Percentiles rank a stretch among this genome's conserved stretches.
Conservation (phyloP, 2,113 vertebrate species). For the Osmerus mordax region DNA sequence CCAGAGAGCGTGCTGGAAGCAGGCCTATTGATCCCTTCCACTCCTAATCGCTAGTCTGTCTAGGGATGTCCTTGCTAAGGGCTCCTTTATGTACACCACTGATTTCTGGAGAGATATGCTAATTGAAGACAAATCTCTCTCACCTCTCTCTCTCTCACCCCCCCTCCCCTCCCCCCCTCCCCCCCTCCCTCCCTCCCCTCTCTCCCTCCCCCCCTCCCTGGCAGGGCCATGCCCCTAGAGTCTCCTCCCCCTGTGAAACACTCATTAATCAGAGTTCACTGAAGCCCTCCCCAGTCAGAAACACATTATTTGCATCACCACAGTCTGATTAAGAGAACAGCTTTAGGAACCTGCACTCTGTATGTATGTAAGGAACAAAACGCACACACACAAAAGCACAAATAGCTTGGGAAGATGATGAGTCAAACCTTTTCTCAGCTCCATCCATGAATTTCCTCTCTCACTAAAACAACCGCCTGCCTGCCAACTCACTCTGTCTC, state of each 20-base stretch:
- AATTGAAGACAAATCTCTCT: constrained; percentile 15
- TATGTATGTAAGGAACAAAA: too few species aligned
- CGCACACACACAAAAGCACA: too few species aligned
- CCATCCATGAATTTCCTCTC: background rate
- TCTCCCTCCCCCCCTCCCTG: constrained; percentile 42
- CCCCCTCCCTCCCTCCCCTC: constrained; percentile 13
- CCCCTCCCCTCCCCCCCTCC: constrained; percentile 33
- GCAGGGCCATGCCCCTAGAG: constrained; percentile 53
- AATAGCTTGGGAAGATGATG: background rate
- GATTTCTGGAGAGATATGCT: constrained; percentile 27
- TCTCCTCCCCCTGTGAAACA: constrained; percentile 54
- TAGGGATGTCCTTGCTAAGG: constrained; percentile 20
- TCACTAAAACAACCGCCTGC: background rate
- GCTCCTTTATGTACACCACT: constrained; percentile 38
- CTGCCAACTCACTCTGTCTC: background rate
- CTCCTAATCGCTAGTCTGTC: constrained; percentile 30
- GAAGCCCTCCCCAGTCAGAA: constrained; percentile 7
- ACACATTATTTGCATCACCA: background rate
- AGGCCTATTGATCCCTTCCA: constrained; percentile 6
- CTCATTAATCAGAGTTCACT: constrained; percentile 71
- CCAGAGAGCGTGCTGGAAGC: background rate
- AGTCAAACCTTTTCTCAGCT: background rate
- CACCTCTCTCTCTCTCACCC: constrained; percentile 30
- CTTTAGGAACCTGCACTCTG: too few species aligned
- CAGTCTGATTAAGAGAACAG: too few species aligned